Evolutionary conservation across 2,888 invertebrate species (phyloP).

Genomic region (Parapristionchus giblindavisi): DNA sequence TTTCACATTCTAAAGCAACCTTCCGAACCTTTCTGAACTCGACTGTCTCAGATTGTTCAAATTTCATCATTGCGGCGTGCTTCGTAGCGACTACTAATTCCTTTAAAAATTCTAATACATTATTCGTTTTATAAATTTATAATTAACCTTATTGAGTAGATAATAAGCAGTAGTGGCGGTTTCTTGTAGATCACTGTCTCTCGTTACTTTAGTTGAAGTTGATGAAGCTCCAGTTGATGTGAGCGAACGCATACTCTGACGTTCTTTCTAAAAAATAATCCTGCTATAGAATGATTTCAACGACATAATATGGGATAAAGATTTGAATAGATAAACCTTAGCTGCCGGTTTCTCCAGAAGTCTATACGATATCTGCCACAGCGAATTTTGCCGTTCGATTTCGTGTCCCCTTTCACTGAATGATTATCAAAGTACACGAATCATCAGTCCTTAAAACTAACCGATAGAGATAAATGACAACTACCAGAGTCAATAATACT

Average conservation of each 20-base stretch:
- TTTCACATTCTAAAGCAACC: too few species aligned
- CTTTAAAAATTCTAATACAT: neutral
- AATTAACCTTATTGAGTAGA: conserved; percentile 3
- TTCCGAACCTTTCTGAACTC: conserved; percentile 6
- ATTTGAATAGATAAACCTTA: neutral
- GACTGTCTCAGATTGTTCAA: neutral
- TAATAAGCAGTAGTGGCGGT: neutral
- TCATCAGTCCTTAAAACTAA: neutral
- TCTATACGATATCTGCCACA: conserved; percentile 7
- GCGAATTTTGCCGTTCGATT: conserved; percentile 5
- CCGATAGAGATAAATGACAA: neutral
- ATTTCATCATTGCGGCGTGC: neutral
- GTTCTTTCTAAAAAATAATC: neutral
- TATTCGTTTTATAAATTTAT: neutral
- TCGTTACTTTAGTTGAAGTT: conserved; percentile 8
- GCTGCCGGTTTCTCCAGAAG: conserved; percentile 6
- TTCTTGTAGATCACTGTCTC: conserved; percentile 14
- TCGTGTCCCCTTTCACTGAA: neutral
- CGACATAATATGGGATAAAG: neutral
- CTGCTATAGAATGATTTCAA: neutral
- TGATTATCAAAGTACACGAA: neutral
- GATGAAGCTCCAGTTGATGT: conserved; percentile 21
- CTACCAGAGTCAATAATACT: neutral
- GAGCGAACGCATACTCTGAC: conserved; percentile 13
- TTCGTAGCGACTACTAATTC: neutral